phyloP scores from a whole-genome alignment of 2,888 invertebrate genomes.

The Apoda limacodes region DNA sequence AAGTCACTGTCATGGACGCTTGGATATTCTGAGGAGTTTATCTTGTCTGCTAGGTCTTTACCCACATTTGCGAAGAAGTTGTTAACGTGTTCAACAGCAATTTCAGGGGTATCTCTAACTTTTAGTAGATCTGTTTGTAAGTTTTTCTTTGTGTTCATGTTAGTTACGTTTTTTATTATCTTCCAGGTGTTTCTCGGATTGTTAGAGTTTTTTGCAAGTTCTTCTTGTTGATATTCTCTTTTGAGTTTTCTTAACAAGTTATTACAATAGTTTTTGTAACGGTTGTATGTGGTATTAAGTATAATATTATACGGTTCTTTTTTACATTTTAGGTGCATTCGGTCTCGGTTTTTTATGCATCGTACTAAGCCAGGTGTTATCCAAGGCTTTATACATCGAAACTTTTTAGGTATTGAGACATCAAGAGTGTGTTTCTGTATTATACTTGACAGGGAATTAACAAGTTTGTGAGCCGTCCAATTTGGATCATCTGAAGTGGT shows the following conservation, averaged over 20 bases:
- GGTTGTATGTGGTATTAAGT: constrained; percentile 4
- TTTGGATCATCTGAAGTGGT: constrained; percentile 4
- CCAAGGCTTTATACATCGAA: constrained; percentile 10
- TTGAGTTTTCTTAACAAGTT: too few species aligned
- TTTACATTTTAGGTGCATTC: constrained; percentile 8
- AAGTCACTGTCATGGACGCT: too few species aligned
- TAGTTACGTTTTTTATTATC: too few species aligned
- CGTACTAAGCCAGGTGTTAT: constrained; percentile 10
- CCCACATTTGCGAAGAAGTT: constrained; percentile 5
- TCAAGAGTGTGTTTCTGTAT: constrained; percentile 6
- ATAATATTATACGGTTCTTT: constrained; percentile 3
- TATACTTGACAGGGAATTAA: constrained; percentile 2
- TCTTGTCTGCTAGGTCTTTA: constrained; percentile 3
- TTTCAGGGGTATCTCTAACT: too few species aligned
- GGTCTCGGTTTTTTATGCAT: constrained; percentile 9
- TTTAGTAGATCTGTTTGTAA: too few species aligned
- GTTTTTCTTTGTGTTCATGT: too few species aligned
- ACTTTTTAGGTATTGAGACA: constrained; percentile 3
- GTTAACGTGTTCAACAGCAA: constrained; percentile 7
- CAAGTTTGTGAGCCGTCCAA: constrained; percentile 5
- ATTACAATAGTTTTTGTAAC: too few species aligned
- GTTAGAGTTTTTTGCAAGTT: too few species aligned
- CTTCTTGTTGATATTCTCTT: too few species aligned
- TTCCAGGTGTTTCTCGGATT: too few species aligned
- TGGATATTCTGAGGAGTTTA: background rate